Base-by-base conservation (phyloP, 2,888 invertebrate genomes). In the Brachypterus glaber region DNA sequence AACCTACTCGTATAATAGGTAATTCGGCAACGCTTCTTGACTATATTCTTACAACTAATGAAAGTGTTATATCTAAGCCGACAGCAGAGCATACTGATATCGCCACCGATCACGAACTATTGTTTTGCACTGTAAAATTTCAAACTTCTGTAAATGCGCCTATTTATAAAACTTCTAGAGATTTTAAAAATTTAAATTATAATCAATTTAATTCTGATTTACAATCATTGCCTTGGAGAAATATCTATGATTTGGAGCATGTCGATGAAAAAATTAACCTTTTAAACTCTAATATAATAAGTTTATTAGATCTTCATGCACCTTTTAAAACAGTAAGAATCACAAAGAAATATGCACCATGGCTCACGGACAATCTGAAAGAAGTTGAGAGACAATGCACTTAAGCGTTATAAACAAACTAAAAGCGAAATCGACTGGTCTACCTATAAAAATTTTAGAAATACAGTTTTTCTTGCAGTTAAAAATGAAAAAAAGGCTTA, bases 151-250 rank as follows among this genome's bases (percentile, higher is more conserved):
- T n/a, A 31, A 16, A 13, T 31, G 15, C 7, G 17, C 4, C 5
- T n/a, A 17, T 8, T 7, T n/a, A 14, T 15, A 31, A n/a, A 8
- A 5, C 5, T n/a, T 31, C 14, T n/a, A 31, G 31, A 16, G 31
- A 31, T n/a, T 31, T 31, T 31, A 31, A 31, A 31, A 31, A 31
- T n/a, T n/a, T 31, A 8, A n/a, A 31, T 13, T 7, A 15, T 15
- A 4, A 15, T 5, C 4, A 4, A 8, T 31, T 31, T n/a, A 9
- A 31, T 31, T n/a, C 14, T 12, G 14, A 14, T 11, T 17, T 31
- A 11, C 14, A 31, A 31, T 31, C 31, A 15, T 15, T 31, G 17
- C 31, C 31, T 13, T 31, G 31, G 31, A 14, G 31, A 4, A 31
- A 31, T 13, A 31, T 31, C n/a, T 13, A 15, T 31, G 31, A 31